Conservation (phyloP, 2,113 vertebrate genomes). For the Casuarius casuarius region DNA sequence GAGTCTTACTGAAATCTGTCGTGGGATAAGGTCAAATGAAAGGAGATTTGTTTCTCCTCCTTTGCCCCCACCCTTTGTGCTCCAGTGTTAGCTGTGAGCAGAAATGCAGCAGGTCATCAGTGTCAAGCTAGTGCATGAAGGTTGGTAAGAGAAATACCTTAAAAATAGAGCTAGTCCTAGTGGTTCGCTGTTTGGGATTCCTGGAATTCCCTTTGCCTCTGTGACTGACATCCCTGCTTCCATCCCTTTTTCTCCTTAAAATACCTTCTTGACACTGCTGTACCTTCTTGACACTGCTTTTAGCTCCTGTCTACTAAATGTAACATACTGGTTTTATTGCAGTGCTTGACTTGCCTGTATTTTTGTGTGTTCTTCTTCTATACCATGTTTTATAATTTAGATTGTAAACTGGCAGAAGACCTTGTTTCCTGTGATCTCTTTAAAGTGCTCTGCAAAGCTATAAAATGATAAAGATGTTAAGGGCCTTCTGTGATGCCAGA, state of each 20-base stretch:
- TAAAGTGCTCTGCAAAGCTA: not conserved
- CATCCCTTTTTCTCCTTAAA: not conserved
- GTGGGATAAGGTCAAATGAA: not conserved
- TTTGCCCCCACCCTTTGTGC: rapidly evolving
- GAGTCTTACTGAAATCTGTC: not conserved
- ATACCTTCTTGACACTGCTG: not conserved
- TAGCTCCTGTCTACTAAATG: not conserved
- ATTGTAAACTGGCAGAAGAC: not conserved
- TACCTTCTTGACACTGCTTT: not conserved
- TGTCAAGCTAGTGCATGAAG: not conserved
- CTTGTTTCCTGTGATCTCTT: not conserved
- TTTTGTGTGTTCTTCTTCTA: not conserved
- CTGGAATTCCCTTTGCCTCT: not conserved
- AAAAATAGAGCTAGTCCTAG: not conserved
- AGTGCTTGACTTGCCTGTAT: not conserved
- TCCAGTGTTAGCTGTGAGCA: not conserved
- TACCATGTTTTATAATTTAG: not conserved
- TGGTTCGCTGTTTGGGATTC: rapidly evolving
- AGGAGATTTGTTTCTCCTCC: not conserved
- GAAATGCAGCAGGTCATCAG: not conserved
- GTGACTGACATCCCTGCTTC: rapidly evolving
- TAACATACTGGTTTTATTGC: rapidly evolving
- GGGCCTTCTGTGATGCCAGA: not conserved
- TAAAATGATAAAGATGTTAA: not conserved
- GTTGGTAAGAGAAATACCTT: not conserved